Percentiles rank a stretch among this genome's conserved stretches.
These are phyloP conservation scores for Zosterops japonicus DNA, from an alignment of 2,113 vertebrate species.

Conservation along the genomic window DNA sequence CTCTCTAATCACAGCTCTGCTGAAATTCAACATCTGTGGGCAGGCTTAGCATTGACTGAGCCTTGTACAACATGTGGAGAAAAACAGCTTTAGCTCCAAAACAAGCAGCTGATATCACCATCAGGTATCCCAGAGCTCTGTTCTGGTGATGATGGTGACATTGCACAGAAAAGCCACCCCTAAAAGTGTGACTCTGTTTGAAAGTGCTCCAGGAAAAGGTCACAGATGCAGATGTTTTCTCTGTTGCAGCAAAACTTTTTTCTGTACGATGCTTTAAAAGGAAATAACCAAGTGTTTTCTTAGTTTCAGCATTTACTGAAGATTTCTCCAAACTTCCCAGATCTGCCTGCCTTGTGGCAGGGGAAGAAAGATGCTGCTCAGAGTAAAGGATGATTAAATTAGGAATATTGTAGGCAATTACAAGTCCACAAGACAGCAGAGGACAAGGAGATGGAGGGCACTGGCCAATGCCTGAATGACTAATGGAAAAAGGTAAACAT, in stretches of 20 bases:
- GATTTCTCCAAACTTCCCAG: background rate
- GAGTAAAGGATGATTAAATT: background rate
- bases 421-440: background rate
- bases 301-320: background rate
- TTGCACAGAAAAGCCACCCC: background rate
- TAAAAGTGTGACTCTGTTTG: background rate
- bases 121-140: background rate
- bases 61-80: background rate
- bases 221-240: background rate
- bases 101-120: background rate
- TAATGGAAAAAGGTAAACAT: background rate
- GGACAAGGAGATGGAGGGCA: background rate
- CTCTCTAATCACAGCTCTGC: background rate
- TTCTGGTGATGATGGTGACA: background rate
- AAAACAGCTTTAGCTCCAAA: constrained; percentile 18
- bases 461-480: background rate
- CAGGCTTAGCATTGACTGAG: background rate
- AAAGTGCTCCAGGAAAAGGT: background rate
- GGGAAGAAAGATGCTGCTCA: background rate
- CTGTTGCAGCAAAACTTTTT: background rate
- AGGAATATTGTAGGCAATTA: background rate
- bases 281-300: background rate
- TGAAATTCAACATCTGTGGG: background rate
- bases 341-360: background rate
- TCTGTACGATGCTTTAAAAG: background rate